Evolutionary conservation across 2,113 vertebrate genomes (phyloP).

Genomic region (Apodemus sylvaticus): DNA sequence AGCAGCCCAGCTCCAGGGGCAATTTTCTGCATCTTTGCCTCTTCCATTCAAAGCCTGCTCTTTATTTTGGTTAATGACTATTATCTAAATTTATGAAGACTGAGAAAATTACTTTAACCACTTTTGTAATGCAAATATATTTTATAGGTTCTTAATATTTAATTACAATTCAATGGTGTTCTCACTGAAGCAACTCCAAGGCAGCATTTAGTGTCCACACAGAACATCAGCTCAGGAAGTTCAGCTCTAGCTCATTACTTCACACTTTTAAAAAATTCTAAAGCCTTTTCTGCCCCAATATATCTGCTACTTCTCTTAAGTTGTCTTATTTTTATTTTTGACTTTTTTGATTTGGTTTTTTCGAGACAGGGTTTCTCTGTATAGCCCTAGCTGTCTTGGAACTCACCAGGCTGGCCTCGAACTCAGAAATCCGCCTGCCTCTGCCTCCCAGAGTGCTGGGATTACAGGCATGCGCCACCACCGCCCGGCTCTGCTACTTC

Average conservation of each 20-base stretch:
- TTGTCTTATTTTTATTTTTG: too few species aligned
- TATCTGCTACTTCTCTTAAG: conserved; percentile 58
- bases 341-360: too few species aligned
- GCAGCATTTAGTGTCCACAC: not conserved
- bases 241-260: not conserved
- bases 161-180: conserved; percentile 4
- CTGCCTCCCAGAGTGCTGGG: too few species aligned
- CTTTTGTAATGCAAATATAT: conserved; percentile 21
- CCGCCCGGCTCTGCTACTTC: conserved; percentile 60
- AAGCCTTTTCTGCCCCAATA: conserved; percentile 36
- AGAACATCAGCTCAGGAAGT: not conserved
- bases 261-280: not conserved
- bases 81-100: conserved; percentile 28
- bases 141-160: conserved; percentile 37
- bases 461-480: too few species aligned
- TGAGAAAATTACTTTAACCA: conserved; percentile 24
- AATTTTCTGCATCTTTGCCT: not conserved
- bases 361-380: too few species aligned
- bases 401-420: too few species aligned
- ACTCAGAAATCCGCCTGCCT: too few species aligned
- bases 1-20: not conserved
- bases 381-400: too few species aligned
- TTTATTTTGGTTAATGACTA: not conserved
- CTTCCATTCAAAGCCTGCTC: conserved; percentile 20
- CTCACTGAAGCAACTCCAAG: conserved; percentile 2